Evolutionary conservation across 2,888 invertebrate species (phyloP).

Genomic region (Bhutanitis thaidina): DNA sequence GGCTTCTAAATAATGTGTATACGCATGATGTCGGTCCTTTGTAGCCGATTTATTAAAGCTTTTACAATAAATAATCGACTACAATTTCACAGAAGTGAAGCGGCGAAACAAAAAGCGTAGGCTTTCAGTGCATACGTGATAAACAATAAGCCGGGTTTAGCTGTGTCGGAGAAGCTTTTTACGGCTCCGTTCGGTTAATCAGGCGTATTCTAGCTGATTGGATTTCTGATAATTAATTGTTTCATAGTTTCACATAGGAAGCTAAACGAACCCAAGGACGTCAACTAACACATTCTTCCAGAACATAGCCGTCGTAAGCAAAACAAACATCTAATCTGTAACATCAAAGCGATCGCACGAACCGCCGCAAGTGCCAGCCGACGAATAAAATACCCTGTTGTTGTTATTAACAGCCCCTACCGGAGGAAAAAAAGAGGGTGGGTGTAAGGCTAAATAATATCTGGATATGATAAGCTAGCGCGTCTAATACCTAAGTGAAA

Average conservation of each 20-base stretch:
- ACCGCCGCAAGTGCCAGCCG: conserved; percentile 59
- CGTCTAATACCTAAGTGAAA: background rate
- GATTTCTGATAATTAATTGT: conserved; percentile 2
- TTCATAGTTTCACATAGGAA: background rate
- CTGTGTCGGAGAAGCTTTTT: background rate
- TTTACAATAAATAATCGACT: background rate
- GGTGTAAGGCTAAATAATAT: conserved; percentile 13
- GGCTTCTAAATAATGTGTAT: no score
- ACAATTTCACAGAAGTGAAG: background rate
- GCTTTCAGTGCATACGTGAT: background rate
- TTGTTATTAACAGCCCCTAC: conserved; percentile 71
- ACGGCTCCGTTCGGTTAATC: background rate
- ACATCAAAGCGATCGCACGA: conserved; percentile 71
- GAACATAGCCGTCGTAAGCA: conserved; percentile 28
- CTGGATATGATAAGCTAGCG: conserved; percentile 25
- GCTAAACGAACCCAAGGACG: no score
- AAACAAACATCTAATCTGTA: conserved; percentile 66
- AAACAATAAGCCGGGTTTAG: background rate
- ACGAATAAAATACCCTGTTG: conserved; percentile 74
- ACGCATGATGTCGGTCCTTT: no score
- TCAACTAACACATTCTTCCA: background rate
- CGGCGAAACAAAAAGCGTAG: background rate
- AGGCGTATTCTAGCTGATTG: background rate
- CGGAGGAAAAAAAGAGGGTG: conserved; percentile 52
- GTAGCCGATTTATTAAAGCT: background rate